Percentiles rank a stretch among this genome's conserved stretches.
These are phyloP conservation scores for Neodon shergylaensis DNA, from an alignment of 2,113 vertebrate species.

Conservation along the genomic window DNA sequence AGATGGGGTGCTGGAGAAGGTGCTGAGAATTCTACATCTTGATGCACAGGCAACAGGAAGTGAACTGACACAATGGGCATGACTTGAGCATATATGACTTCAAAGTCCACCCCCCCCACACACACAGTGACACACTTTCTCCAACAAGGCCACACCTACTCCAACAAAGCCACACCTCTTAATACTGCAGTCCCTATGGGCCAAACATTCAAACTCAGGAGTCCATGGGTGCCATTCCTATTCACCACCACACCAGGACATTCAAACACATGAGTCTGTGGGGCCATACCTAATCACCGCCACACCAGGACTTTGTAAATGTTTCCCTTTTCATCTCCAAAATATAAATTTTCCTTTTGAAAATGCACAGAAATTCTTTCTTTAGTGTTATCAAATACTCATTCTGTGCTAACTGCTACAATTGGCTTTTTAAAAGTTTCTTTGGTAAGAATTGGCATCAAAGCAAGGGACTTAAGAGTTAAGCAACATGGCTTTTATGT, in stretches of 20 bases:
- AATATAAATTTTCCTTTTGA: constrained; percentile 11
- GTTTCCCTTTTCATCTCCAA: not conserved
- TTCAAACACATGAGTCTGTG: not conserved
- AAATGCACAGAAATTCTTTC: not conserved
- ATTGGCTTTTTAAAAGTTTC: not conserved
- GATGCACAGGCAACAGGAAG: not conserved
- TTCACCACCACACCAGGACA: not conserved
- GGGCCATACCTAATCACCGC: not conserved
- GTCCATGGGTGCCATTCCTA: not conserved
- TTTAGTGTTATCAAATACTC: constrained; percentile 3
- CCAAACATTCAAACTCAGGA: not conserved
- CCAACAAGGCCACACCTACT: not conserved
- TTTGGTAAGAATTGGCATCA: not conserved
- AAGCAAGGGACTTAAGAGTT: not conserved
- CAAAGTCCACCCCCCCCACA: not conserved
- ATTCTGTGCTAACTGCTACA: not conserved
- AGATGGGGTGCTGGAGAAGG: too few species aligned
- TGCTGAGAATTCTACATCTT: not conserved
- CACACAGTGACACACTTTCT: not conserved
- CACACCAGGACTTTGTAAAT: not conserved
- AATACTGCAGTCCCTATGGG: not conserved
- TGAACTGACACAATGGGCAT: not conserved
- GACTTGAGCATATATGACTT: not conserved
- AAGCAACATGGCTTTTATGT: not conserved
- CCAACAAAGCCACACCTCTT: not conserved